Base-by-base conservation (phyloP, 2,888 invertebrate genomes). In the Helleia helle region DNA sequence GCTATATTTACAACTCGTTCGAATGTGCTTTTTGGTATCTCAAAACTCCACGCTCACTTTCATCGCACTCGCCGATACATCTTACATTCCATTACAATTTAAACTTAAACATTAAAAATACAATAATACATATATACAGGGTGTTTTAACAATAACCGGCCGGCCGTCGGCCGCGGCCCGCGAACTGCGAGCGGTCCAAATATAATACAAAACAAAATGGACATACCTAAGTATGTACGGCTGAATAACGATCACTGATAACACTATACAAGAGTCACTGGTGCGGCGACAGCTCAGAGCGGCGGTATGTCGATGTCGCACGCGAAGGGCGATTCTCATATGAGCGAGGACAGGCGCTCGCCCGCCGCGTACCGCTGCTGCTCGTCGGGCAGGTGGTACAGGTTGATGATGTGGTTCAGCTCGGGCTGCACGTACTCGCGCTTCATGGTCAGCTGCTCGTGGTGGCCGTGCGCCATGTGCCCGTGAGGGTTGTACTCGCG, bases 361-460 rank as follows among this genome's bases (percentile, higher is more conserved):
- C 65, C 84, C 40, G 86, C 85, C 54, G 84, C 86, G 81, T 76
- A 89, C 70, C 87, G 86, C 67, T 87, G 86, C 67, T 87, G 87
- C 72, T 88, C 87, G 51, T 89, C 89, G 28, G 88, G 89, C 68
- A 89, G 83, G 70, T 89, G 89, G 71, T 89, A 89, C 89, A 89
- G 88, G 65, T 87, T 89, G 85, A 88, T 89, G 73, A 88, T 87
- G 79, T 88, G 88, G 77, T 86, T 87, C 54, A 89, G 80, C 66
- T 89, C 89, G 52, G 86, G 86, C 56, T 87, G 87, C 41, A 81
- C 86, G 76, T 92, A 92, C 72, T 93, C 92, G 51, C 92, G 87
- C 77, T 93, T 93, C 86, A 93, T 88, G 62, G 62, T 56, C 42
- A 77, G 74, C 47, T 83, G 80, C 71, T 80, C 66, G 54, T 76